Evolutionary conservation across 2,113 vertebrate genomes (phyloP), one percentile per base, ranked within the genome.

Genomic region (Herpailurus yagouaroundi): DNA sequence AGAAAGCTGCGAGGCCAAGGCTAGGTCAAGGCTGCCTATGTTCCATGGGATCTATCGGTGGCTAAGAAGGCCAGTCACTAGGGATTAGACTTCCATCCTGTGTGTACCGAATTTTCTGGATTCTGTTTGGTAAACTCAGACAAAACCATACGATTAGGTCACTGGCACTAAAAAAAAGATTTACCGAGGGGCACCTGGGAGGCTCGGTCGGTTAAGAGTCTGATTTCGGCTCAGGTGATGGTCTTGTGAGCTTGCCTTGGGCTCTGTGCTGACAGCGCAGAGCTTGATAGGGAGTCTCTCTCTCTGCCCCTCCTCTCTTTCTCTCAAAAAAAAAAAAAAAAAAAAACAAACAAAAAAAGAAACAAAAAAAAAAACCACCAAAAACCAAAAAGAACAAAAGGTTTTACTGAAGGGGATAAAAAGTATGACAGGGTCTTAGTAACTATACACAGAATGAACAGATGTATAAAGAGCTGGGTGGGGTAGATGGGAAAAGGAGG

Each of bases 341-440:
- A 21, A 57, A 8, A 68, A 36, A 38, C 18, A 1, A 41, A 5
- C 6, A 41, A 6, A 41, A 41, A 41, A 38, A 55, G 19, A 55
- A 18, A 52, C 15, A 55, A 21, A 57, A 21, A 68, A 60, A 23
- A 55, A 55, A 55, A 55, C 41, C 7, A 45, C 45, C 45, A 45
- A 45, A 45, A 45, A 45, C 45, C 45, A 45, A 55, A 19, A 16
- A 52, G 15, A 55, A 23, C 23, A 23, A 68, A 36, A 38, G 18
- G 15, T 76, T 91, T 76, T 36, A 63, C 27, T 18, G 71, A 91
- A 92, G 83, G 68, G 84, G 25, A 63, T 33, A 36, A 27, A 86
- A 68, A 21, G 13, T 36, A 15, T 45, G 48, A 93, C 89, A 94
- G 48, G 19, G 6, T 95, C 87, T 94, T 80, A 31, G 79, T 73